Evolutionary conservation across 2,797 vertebrate species (phyloP), one percentile per base, ranked within the genome.

Genomic region (Falco concolor): DNA sequence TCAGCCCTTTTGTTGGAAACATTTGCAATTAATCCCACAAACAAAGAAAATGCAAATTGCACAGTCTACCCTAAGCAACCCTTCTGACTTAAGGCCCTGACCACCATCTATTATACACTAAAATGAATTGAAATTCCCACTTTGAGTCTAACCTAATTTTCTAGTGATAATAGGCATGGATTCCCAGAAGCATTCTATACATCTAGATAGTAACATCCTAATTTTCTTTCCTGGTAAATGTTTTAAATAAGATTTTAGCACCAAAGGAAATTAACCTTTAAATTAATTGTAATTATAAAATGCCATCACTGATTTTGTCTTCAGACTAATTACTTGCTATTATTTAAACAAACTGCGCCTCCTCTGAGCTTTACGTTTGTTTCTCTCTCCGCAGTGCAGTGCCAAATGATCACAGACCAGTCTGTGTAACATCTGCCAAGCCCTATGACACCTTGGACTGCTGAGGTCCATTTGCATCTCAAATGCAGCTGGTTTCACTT

Each of bases 181-280:
- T 97, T 98, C 97, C 97, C 98, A 98, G 97, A 97, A 97, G 97
- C 94, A 96, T 96, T 95, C 93, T 91, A 91, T 89, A 95, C 92
- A 96, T 98, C 97, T 96, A 97, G 96, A 97, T 98, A 98, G 96
- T 96, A 97, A 98, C 96, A 97, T 98, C 96, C 97, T 98, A 97
- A 98, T 98, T 98, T 98, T 97, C 97, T 97, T 98, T 97, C 96
- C 93, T 98, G 97, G 97, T 97, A 97, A 98, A 98, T 95, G 97
- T 98, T 98, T 98, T 98, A 98, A 98, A 97, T 98, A 98, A 98
- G 95, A 97, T 97, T 98, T 98, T 98, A 98, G 96, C 97, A 98
- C 97, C 98, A 98, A 97, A 98, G 98, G 97, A 98, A 98, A 98
- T 98, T 98, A 98, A 98, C 98, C 98, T 98, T 98, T 98, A 98